Evolutionary conservation across 2,113 vertebrate species (phyloP).

Genomic region (Labeo rohita): DNA sequence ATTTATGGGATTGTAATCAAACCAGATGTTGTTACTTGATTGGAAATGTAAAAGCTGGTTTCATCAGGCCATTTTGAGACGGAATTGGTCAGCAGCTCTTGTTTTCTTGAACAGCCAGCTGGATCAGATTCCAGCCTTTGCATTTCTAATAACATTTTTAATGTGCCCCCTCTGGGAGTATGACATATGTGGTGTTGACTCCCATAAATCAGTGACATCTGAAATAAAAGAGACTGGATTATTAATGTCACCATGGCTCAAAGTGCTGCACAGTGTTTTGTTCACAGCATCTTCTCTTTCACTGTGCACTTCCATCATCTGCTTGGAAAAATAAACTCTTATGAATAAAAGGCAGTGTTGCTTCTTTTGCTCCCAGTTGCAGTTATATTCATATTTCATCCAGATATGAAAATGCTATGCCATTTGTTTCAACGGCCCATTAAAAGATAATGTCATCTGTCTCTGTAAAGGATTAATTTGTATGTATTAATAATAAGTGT

Average conservation of each 20-base stretch:
- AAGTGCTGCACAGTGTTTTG: background rate
- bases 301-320: background rate
- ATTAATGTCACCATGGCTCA: background rate
- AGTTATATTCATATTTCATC: background rate
- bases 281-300: background rate
- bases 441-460: background rate
- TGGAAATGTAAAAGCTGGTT: background rate
- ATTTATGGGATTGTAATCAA: background rate
- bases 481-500: background rate
- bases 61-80: background rate
- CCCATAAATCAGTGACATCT: background rate
- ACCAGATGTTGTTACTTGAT: background rate
- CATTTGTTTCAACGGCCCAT: background rate
- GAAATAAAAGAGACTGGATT: background rate
- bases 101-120: conserved; percentile 15
- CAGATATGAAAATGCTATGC: background rate
- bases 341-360: no score
- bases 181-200: conserved; percentile 26
- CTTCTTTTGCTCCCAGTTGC: background rate
- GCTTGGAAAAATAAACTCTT: background rate
- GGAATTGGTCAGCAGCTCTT: background rate
- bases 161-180: background rate
- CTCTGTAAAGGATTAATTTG: background rate
- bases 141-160: background rate
- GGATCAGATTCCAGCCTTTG: background rate